Evolutionary conservation across 2,888 invertebrate genomes (phyloP), one percentile per base, ranked within the genome.

Genomic region (Lumbricus terrestris): DNA sequence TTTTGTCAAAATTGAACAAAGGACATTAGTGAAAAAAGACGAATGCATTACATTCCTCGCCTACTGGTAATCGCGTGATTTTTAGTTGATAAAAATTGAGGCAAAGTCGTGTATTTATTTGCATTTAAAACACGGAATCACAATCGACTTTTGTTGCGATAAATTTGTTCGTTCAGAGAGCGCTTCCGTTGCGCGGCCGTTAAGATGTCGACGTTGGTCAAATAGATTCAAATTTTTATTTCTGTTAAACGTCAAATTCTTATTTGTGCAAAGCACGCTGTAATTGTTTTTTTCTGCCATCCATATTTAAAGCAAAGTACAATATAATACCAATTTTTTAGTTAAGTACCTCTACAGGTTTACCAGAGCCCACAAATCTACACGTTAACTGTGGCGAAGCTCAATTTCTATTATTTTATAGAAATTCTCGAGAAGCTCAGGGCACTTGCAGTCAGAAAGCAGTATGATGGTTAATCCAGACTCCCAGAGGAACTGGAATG

Each of bases 1-100:
- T 69, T 69, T 69, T 69, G 69, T 69, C 69, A 69, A 69, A 69
- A 69, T n/a, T 69, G 69, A 69, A 69, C 69, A 69, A 69, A 69
- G 69, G 69, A 69, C 69, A 69, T n/a, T n/a, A 69, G 29, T 69
- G 69, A 54, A 69, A 69, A 69, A 69, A n/a, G 69, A 69, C 69
- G n/a, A 69, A 69, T 69, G n/a, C 69, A 69, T 69, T 29, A 69
- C 29, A 69, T 69, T 69, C 69, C n/a, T 69, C 69, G 69, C n/a
- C 13, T n/a, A n/a, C 29, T 69, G 69, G 69, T 69, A 69, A 69
- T n/a, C n/a, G n/a, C 29, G 69, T 16, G n/a, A 69, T 29, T 69
- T 69, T 69, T 69, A 69, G 29, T 11, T 29, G n/a, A 69, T 69
- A 15, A 69, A 69, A 69, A n/a, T 69, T n/a, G 13, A 11, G 69